Percentiles rank a stretch among this genome's conserved stretches.
Conservation (phyloP, 2,888 invertebrate species). For the Gisinianus flammeolus region DNA sequence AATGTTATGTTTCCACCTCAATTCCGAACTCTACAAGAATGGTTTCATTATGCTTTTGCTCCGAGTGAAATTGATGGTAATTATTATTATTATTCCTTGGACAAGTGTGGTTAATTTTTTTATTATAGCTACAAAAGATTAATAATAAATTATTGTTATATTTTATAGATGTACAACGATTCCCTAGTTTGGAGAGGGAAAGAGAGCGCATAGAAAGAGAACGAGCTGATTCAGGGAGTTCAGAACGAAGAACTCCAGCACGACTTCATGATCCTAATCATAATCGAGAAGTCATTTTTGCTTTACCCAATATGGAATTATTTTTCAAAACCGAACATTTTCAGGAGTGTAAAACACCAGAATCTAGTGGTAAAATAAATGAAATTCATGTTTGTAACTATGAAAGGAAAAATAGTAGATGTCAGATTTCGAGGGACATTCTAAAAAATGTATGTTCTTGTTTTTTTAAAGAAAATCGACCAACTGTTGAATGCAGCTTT, state of each 20-base stretch:
- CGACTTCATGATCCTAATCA: slow-evolving; percentile 81
- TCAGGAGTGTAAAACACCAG: slow-evolving; percentile 77
- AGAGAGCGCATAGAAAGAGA: slow-evolving; percentile 63
- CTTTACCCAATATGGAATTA: slow-evolving; percentile 88
- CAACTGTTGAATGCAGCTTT: slow-evolving; percentile 93
- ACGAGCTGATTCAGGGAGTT: slow-evolving; percentile 61
- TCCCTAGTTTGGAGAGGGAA: slow-evolving; percentile 86
- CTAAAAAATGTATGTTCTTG: slow-evolving; percentile 30
- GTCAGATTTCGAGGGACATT: no score
- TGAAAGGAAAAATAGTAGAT: background rate
- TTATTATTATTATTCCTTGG: slow-evolving; percentile 41
- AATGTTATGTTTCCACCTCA: slow-evolving; percentile 94
- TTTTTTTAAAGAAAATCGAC: slow-evolving; percentile 72
- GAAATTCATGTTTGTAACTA: background rate
- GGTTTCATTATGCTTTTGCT: slow-evolving; percentile 96
- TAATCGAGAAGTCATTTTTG: slow-evolving; percentile 94
- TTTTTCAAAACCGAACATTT: slow-evolving; percentile 91
- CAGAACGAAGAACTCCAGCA: slow-evolving; percentile 62
- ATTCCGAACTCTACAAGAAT: slow-evolving; percentile 90
- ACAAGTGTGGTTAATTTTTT: background rate
- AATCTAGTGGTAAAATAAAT: slow-evolving; percentile 69
- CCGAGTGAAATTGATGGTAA: slow-evolving; percentile 92
- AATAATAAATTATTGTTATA: background rate
- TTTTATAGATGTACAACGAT: slow-evolving; percentile 79
- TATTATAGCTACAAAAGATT: background rate